Percentiles rank a stretch among this genome's conserved stretches.
phyloP scores from a whole-genome alignment of 2,113 vertebrate species.

The Prunella himalayana region DNA sequence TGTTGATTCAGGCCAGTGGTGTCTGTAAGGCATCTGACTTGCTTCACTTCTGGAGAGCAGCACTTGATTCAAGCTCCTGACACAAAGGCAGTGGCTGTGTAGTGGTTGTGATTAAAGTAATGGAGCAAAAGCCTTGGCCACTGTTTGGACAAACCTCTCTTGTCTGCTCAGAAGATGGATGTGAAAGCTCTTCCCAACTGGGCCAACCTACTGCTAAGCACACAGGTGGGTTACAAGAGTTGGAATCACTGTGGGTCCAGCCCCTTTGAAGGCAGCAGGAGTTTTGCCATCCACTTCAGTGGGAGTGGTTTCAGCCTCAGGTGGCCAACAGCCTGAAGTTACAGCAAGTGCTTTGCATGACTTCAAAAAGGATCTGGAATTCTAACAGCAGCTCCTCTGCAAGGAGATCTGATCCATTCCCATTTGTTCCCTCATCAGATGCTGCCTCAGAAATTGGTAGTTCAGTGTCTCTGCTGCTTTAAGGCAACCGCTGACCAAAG shows the following conservation, averaged over 20 bases:
- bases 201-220: neutral
- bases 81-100: neutral
- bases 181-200: neutral
- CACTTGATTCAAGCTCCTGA: neutral
- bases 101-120: neutral
- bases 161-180: neutral
- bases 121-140: neutral
- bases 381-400: neutral
- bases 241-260: neutral
- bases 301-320: neutral
- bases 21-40: neutral
- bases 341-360: neutral
- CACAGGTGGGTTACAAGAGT: neutral
- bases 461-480: neutral
- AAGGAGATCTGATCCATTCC: neutral
- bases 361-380: neutral
- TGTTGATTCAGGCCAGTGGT: neutral
- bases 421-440: neutral
- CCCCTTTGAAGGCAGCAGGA: neutral
- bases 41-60: neutral
- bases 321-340: neutral
- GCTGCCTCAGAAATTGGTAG: neutral
- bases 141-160: neutral
- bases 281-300: neutral
- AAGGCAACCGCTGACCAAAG: neutral